Evolutionary conservation across 1,140 invertebrate genomes (phyloP), one percentile per base, ranked within the genome.

Genomic region (Stegodyphus dumicola): DNA sequence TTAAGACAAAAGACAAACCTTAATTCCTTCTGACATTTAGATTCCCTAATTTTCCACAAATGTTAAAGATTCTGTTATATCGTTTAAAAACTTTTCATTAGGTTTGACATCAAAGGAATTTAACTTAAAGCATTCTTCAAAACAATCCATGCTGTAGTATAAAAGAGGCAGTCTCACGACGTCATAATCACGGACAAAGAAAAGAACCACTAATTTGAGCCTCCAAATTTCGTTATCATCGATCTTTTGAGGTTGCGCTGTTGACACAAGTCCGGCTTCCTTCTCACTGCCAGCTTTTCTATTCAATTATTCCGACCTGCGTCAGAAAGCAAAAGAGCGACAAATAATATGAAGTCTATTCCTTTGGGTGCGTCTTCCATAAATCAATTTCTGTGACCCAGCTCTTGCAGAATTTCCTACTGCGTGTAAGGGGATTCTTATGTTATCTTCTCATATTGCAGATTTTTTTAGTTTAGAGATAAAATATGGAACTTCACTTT

Each of bases 201-300:
- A 81, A 48, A 69, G 78, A n/a, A 60, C 10, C 53, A 64, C 70
- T 80, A 71, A 73, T 73, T 73, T 71, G n/a, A 65, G 69, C 33
- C 49, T 49, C 69, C 33, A 66, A 81, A 81, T 73, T 81, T 81
- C 78, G 70, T 81, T 81, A 81, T 70, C 18, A 81, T 81, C 78
- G 78, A 81, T 73, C 78, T 51, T 77, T 77, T 77, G 56, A 77
- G 60, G 75, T 66, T 64, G 13, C 69, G 49, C 52, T 81, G 78
- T 81, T 81, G 78, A 81, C 78, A 70, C 64, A 73, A 64, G 76
- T 49, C 53, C 78, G 17, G 53, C 7, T 7, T 17, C 69, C 64
- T 81, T 66, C 65, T 79, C 49, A 17, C 10, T 33, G 65, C 33
- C n/a, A 33, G 6, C 33, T 53, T 5, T 81, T 81, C 78, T 71